Evolutionary conservation across 2,888 invertebrate genomes (phyloP), one percentile per base, ranked within the genome.

Genomic region (Caenorhabditis sp.): DNA sequence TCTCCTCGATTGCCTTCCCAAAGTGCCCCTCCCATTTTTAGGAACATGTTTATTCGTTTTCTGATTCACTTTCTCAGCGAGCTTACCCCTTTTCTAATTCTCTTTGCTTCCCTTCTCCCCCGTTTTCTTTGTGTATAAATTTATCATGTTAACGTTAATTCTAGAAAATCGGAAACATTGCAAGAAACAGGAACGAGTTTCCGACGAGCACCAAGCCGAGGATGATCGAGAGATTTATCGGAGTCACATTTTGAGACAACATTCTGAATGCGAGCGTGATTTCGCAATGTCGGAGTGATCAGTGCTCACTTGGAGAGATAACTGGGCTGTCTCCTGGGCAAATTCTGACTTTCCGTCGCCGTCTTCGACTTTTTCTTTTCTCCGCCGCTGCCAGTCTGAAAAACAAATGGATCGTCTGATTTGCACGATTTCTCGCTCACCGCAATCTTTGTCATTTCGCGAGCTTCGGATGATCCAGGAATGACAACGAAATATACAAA

Each of bases 31-130:
- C n/a, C 6, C 20, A 7, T 48, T 24, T 41, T 6, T 20, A 37
- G 27, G 35, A 45, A 53, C 45, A 26, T 35, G 17, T 55, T 53
- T 15, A 17, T 32, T n/a, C n/a, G 32, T 66, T 27, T 48, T 15
- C 58, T 55, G 27, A 48, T 62, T 62, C 72, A 72, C 63, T 72
- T 63, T 46, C 32, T 46, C 59, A 58, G 41, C 61, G 62, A 62
- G 71, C 71, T 71, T 71, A 13, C 37, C 52, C 32, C 17, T 30
- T 48, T 48, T 62, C 26, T n/a, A 13, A n/a, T 48, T 27, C 17
- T 48, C 32, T 22, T 26, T 48, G 41, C 50, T 50, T 17, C 24
- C 35, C 24, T 41, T 30, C 13, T 48, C 43, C 52, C 22, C 15
- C 22, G 17, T 9, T 32, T 43, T 27, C 11, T 27, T 68, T 58